Base-by-base conservation (phyloP, 2,113 vertebrate species). In the Aramus guarauna region DNA sequence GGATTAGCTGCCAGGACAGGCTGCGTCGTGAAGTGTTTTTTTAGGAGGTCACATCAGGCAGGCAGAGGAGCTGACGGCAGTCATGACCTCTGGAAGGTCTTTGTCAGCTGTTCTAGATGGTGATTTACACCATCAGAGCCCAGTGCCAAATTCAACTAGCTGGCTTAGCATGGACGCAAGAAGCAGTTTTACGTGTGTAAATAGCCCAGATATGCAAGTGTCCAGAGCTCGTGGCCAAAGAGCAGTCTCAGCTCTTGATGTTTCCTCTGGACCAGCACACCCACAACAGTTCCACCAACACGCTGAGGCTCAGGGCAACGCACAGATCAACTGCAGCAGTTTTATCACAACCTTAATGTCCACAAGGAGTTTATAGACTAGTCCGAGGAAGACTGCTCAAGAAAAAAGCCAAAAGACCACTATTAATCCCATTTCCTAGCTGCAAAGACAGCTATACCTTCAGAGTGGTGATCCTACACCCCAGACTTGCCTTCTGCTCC, bases 301-400 rank as follows among this genome's bases (percentile, higher is more conserved):
- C 0, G 0, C 62, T 6, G 53, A 60, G 73, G 45, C 43, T 73
- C 60, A 82, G 32, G 58, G 48, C 1, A 1, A 47, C 1, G 29
- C 58, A 69, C 21, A 15, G 22, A 24, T 0, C 16, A 36, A 12
- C 73, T 73, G 18, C 45, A 60, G 34, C 30, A 78, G 64, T 60
- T 72, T 36, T 14, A 43, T 30, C 50, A 64, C 0, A 0, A 36
- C 34, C 50, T 37, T 12, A 3, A 56, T 1, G 32, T 47, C 72
- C 80, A 80, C 26, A 17, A 85, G 56, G 82, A 90, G 19, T 47
- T 75, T n/a, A 41, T 0, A 63, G 77, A 15, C 48, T 12, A 18
- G 20, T 37, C 27, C 21, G 64, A 85, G 43, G 39, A 55, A 30
- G 82, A 23, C 37, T 55, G 74, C 64, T 63, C 85, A 68, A 48